Conservation (phyloP, 2,888 invertebrate genomes). For the Hydrotaea cyrtoneurina region DNA sequence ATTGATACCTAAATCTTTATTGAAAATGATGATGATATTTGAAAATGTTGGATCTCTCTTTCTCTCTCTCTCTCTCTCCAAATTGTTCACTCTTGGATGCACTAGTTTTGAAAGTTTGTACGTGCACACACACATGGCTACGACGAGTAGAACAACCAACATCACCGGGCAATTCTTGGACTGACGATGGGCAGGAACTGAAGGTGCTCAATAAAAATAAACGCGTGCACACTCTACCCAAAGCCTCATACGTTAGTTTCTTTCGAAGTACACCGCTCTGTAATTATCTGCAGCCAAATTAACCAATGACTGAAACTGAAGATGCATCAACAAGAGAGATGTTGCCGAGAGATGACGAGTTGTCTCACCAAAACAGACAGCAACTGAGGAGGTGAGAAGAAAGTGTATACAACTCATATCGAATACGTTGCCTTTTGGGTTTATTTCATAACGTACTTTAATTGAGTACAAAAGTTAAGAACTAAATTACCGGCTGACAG, state of each 20-base stretch:
- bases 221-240: conserved; percentile 76
- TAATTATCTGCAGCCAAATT: conserved; percentile 79
- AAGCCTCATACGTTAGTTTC: conserved; percentile 32
- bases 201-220: conserved; percentile 75
- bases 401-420: background rate
- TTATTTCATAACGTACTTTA: background rate
- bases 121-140: background rate
- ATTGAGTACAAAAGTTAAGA: conserved; percentile 3
- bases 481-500: conserved; percentile 7
- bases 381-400: background rate
- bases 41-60: background rate
- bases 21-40: conserved; percentile 23
- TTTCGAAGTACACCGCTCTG: conserved; percentile 73
- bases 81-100: background rate
- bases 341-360: background rate
- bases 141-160: background rate
- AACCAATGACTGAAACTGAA: conserved; percentile 73
- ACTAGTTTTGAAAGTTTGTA: background rate
- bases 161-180: conserved; percentile 6
- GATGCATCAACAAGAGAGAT: background rate
- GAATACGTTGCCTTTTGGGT: background rate
- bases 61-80: background rate
- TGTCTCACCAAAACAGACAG: background rate
- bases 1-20: background rate
- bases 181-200: conserved; percentile 62